Evolutionary conservation across 1,140 invertebrate species (phyloP).

Genomic region (Tetranychus urticae): DNA sequence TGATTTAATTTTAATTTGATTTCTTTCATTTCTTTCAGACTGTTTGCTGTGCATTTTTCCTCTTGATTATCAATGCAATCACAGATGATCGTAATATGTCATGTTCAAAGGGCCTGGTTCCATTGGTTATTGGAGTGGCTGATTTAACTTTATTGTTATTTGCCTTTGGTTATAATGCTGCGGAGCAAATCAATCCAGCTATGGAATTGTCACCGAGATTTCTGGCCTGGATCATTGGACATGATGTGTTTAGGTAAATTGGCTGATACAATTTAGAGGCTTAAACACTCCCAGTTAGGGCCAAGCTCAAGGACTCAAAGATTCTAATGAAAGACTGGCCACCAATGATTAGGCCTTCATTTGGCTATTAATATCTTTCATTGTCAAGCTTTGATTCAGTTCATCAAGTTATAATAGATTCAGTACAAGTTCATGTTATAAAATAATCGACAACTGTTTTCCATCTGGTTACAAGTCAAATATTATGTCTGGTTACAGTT

Average conservation of each 20-base stretch:
- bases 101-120: slow-evolving; percentile 14
- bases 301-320: slow-evolving; percentile 18
- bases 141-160: slow-evolving; percentile 22
- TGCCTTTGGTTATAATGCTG: slow-evolving; percentile 31
- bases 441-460: no score
- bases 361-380: no score
- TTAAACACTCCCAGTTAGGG: no score
- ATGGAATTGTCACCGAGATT: slow-evolving; percentile 33
- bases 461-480: no score
- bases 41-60: slow-evolving; percentile 28
- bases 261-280: no score
- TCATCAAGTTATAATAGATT: no score
- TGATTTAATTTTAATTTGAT: no score
- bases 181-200: slow-evolving; percentile 36
- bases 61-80: slow-evolving; percentile 28
- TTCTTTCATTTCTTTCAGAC: slow-evolving; percentile 19
- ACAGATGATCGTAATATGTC: slow-evolving; percentile 22
- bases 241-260: neutral
- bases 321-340: no score
- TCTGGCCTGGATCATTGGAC: slow-evolving; percentile 18
- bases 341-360: neutral
- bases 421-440: no score
- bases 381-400: no score
- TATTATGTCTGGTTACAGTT: no score
- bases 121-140: slow-evolving; percentile 15